These are phyloP conservation scores for Tricholaema leucomelas DNA, from an alignment of 2,113 vertebrate species.

Conservation along the genomic window DNA sequence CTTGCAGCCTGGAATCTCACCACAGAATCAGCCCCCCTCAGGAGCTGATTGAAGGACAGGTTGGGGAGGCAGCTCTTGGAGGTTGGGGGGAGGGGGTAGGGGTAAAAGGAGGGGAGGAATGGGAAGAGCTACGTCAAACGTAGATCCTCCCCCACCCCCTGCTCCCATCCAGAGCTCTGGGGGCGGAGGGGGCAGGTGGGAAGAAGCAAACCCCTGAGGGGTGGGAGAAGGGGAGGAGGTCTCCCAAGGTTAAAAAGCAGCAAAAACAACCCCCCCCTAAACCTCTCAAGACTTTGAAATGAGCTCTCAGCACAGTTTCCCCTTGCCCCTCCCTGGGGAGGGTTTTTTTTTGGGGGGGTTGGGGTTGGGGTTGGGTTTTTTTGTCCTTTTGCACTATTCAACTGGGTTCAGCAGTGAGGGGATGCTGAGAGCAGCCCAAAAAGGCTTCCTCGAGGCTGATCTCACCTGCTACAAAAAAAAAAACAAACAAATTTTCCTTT, in stretches of 20 bases:
- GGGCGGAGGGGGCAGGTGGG: neutral
- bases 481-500: too few relatives aligned
- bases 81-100: too few relatives aligned
- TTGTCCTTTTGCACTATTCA: slow-evolving; percentile 74
- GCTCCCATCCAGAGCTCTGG: neutral
- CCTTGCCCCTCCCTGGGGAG: neutral
- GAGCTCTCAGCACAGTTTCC: neutral
- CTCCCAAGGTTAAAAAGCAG: too few relatives aligned
- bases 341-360: too few relatives aligned
- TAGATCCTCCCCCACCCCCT: neutral
- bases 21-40: neutral
- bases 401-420: slow-evolving; percentile 22
- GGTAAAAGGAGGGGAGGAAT: too few relatives aligned
- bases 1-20: neutral
- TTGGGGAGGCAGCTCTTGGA: neutral
- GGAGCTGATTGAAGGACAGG: neutral
- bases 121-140: neutral
- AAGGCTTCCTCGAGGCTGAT: neutral
- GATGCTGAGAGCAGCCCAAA: neutral
- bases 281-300: too few relatives aligned
- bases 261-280: too few relatives aligned
- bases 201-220: neutral
- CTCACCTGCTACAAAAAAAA: neutral
- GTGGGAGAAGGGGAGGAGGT: too few relatives aligned
- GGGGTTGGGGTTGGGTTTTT: too few relatives aligned